These are phyloP conservation scores for Andrena praecox DNA, from an alignment of 2,888 invertebrate species.

Conservation along the genomic window DNA sequence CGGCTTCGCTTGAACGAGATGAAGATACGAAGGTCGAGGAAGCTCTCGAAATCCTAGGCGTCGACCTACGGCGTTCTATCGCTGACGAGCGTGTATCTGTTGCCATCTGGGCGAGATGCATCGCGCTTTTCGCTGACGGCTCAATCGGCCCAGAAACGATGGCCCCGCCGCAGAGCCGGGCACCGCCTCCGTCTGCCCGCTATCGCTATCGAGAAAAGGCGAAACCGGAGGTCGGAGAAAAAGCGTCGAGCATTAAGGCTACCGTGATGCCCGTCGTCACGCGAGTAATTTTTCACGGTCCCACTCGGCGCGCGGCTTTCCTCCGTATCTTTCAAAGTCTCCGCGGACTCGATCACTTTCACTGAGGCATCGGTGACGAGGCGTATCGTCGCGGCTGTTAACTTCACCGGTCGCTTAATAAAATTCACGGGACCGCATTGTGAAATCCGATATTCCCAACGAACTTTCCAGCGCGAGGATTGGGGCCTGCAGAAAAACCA, in stretches of 20 bases:
- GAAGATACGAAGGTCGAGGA: conserved; percentile 67
- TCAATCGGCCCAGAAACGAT: conserved; percentile 79
- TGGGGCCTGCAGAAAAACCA: background rate
- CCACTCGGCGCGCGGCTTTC: conserved; percentile 14
- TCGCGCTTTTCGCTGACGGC: conserved; percentile 80
- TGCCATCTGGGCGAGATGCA: conserved; percentile 79
- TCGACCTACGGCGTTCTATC: conserved; percentile 74
- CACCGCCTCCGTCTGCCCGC: background rate
- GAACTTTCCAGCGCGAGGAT: conserved; percentile 14
- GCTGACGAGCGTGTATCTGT: conserved; percentile 79
- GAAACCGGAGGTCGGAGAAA: conserved; percentile 46
- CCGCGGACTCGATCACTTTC: conserved; percentile 43
- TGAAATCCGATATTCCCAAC: conserved; percentile 16
- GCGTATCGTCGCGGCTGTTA: conserved; percentile 43
- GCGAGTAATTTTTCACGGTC: conserved; percentile 71
- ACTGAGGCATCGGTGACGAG: conserved; percentile 27
- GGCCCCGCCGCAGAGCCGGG: conserved; percentile 38
- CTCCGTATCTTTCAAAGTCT: conserved; percentile 8
- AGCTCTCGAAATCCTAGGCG: conserved; percentile 43
- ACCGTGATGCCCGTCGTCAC: conserved; percentile 70
- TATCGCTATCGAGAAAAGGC: conserved; percentile 23
- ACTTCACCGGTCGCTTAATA: conserved; percentile 19
- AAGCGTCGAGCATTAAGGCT: conserved; percentile 63
- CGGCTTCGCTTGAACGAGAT: conserved; percentile 61
- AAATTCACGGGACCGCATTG: conserved; percentile 19